phyloP scores from a whole-genome alignment of 2,797 vertebrate species.

The Spinibarbus caldwelli region DNA sequence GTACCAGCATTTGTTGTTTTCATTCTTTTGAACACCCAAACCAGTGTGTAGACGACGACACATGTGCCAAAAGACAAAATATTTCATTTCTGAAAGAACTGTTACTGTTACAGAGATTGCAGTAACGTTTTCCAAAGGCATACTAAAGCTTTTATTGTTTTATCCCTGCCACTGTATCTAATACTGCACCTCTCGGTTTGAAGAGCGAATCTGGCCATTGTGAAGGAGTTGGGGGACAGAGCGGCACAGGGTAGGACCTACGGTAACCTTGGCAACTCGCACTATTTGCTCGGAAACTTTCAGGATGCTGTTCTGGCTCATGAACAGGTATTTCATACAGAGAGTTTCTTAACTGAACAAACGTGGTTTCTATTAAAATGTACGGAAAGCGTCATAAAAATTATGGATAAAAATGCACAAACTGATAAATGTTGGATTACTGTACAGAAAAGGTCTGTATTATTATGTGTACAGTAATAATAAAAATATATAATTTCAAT shows the following conservation, averaged over 20 bases:
- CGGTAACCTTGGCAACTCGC: constrained; percentile 95
- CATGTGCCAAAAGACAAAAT: not conserved
- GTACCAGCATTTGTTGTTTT: not conserved
- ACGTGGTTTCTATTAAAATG: too few relatives aligned
- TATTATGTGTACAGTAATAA: not conserved
- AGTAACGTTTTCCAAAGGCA: not conserved
- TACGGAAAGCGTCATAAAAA: not conserved
- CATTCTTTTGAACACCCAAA: not conserved
- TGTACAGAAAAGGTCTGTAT: not conserved
- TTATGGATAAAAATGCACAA: not conserved
- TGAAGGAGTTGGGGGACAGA: constrained; percentile 88
- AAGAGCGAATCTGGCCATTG: constrained; percentile 89
- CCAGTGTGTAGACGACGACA: not conserved
- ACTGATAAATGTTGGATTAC: not conserved
- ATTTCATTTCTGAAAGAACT: not conserved
- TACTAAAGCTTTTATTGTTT: not conserved
- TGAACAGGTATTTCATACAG: constrained; percentile 82
- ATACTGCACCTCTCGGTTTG: not conserved
- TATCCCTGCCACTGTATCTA: not conserved
- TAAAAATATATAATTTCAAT: too few relatives aligned
- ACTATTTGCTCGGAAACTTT: constrained; percentile 95
- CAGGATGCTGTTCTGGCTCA: constrained; percentile 88
- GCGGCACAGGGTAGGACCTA: constrained; percentile 94
- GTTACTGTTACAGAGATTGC: not conserved
- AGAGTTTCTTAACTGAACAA: not conserved